phyloP scores from a whole-genome alignment of 2,797 vertebrate genomes.

The Centroberyx gerrardi region DNA sequence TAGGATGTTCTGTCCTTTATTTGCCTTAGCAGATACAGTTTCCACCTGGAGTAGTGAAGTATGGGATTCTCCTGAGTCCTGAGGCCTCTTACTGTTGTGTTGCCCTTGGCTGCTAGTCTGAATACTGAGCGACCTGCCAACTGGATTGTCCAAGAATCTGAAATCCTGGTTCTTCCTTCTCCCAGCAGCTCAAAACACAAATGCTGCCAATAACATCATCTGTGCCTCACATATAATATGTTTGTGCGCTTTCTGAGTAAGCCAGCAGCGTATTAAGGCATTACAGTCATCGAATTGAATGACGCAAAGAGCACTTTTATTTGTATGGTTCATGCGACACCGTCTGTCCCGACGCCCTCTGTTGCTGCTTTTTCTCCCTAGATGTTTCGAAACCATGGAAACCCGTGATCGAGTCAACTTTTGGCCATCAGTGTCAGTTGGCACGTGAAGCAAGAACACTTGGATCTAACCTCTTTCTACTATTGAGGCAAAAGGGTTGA shows the following conservation, averaged over 20 bases:
- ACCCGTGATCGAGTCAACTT: neutral
- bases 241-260: neutral
- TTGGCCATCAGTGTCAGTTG: neutral
- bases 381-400: slow-evolving; percentile 26
- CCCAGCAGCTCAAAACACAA: slow-evolving; percentile 16
- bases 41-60: slow-evolving; percentile 3
- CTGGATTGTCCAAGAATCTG: slow-evolving; percentile 15
- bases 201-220: slow-evolving; percentile 8
- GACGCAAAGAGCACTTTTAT: neutral
- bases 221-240: neutral
- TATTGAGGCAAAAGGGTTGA: neutral
- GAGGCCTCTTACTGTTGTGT: neutral
- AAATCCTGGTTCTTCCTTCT: slow-evolving; percentile 46
- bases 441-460: neutral
- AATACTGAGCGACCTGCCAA: slow-evolving; percentile 27
- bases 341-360: neutral
- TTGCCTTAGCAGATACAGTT: slow-evolving; percentile 9
- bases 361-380: neutral
- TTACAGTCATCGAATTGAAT: neutral
- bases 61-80: too few relatives aligned
- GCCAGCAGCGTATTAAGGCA: neutral
- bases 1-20: neutral
- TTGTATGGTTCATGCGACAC: neutral
- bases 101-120: slow-evolving; percentile 40
- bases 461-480: neutral